phyloP scores from a whole-genome alignment of 2,113 vertebrate genomes.

The Pipa parva region DNA sequence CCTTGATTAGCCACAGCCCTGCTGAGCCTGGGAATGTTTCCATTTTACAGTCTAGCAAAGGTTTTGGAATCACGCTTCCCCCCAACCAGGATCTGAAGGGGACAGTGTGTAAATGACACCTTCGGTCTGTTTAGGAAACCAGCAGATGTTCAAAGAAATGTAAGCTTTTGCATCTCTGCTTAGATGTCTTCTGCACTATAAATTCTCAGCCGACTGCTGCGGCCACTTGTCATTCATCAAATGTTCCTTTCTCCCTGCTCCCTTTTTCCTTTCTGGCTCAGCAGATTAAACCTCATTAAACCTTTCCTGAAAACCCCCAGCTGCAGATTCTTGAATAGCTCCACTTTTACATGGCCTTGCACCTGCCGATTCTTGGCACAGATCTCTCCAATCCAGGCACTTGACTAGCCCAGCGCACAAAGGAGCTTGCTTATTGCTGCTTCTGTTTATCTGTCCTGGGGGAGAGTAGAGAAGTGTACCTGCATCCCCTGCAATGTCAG shows the following conservation, averaged over 20 bases:
- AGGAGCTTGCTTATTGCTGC: not conserved
- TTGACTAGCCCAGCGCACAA: not conserved
- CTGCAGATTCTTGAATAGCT: not conserved
- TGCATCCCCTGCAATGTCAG: too few relatives aligned
- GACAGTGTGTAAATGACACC: too few relatives aligned
- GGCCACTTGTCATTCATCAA: not conserved
- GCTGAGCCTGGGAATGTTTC: not conserved
- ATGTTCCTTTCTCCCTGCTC: not conserved
- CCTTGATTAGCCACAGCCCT: not conserved
- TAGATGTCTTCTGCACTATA: too few relatives aligned
- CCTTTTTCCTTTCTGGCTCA: not conserved
- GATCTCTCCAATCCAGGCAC: not conserved
- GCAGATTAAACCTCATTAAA: conserved; percentile 6
- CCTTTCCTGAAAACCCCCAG: not conserved
- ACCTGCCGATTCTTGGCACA: not conserved
- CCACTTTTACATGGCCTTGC: not conserved
- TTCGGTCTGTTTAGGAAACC: too few relatives aligned
- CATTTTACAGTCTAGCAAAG: too few relatives aligned
- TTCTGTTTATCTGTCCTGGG: too few relatives aligned
- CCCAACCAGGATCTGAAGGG: too few relatives aligned
- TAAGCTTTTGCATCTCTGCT: too few relatives aligned
- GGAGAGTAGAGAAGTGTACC: too few relatives aligned
- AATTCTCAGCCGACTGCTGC: too few relatives aligned
- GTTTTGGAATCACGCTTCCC: too few relatives aligned
- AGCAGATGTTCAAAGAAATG: too few relatives aligned